phyloP scores from a whole-genome alignment of 2,797 vertebrate genomes.

The Aplochiton taeniatus region DNA sequence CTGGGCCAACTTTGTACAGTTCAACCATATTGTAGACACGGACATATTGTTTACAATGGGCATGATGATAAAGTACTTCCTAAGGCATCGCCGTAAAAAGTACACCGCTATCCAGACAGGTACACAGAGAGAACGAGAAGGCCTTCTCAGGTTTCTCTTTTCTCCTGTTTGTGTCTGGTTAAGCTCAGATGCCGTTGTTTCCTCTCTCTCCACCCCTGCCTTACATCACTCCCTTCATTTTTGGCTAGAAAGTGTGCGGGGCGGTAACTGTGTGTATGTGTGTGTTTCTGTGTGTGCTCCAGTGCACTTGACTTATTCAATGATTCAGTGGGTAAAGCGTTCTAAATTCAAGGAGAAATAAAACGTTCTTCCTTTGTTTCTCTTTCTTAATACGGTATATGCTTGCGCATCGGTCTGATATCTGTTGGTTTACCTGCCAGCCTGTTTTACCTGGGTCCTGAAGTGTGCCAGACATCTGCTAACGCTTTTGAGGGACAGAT shows the following conservation, averaged over 20 bases:
- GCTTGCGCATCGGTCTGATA: no score
- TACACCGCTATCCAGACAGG: constrained; percentile 9
- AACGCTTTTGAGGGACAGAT: constrained; percentile 75
- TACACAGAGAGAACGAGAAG: constrained; percentile 24
- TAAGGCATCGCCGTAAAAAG: no score
- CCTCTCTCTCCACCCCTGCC: constrained; percentile 70
- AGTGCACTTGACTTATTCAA: no score
- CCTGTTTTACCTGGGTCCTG: constrained; percentile 75
- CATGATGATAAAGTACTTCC: no score
- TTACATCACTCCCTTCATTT: constrained; percentile 67
- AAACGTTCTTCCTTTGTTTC: neutral
- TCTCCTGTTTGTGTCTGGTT: constrained; percentile 68
- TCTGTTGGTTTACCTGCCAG: neutral
- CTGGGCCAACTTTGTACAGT: no score
- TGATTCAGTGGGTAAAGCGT: constrained; percentile 1
- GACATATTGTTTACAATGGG: no score
- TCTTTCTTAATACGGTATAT: no score
- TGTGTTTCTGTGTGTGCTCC: constrained; percentile 8
- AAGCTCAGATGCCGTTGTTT: constrained; percentile 74
- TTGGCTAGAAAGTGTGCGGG: constrained; percentile 44
- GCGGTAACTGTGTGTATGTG: constrained; percentile 31
- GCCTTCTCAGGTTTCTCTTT: constrained; percentile 25
- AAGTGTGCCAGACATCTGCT: constrained; percentile 84
- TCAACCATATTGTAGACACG: no score
- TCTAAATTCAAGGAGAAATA: constrained; percentile 25